Conservation (phyloP, 2,888 invertebrate genomes). For the Stenotaenia linearis region DNA sequence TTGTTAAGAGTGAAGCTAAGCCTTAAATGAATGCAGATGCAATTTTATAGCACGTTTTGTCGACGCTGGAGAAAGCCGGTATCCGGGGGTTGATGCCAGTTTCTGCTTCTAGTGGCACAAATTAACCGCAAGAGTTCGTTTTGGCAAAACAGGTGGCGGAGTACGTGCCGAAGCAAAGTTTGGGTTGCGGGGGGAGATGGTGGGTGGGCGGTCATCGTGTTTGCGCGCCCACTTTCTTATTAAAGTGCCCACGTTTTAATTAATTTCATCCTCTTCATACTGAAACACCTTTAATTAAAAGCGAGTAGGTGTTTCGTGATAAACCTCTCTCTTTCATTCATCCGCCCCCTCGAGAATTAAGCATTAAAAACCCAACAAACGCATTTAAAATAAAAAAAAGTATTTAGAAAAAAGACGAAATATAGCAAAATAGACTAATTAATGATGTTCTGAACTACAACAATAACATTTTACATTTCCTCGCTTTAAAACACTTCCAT, state of each 20-base stretch:
- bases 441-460: too few relatives aligned
- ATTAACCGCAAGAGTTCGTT: constrained; percentile 14
- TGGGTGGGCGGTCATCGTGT: background rate
- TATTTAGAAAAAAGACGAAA: too few relatives aligned
- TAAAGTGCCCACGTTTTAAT: constrained; percentile 23
- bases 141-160: constrained; percentile 8
- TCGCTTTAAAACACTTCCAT: too few relatives aligned
- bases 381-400: background rate
- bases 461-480: too few relatives aligned
- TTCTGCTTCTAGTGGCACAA: background rate
- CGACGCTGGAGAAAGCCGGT: background rate
- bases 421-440: too few relatives aligned
- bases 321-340: constrained; percentile 1
- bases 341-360: background rate
- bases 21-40: constrained; percentile 4
- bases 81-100: background rate
- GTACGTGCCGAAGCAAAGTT: background rate
- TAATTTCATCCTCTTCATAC: background rate
- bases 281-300: constrained; percentile 16
- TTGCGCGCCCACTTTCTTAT: background rate
- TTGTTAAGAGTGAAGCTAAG: background rate
- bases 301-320: background rate
- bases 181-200: background rate
- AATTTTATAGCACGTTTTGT: background rate
- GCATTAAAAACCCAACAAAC: background rate